A percentile compares a stretch with the other conserved stretches of the same genome.
These are phyloP conservation scores for Drosophila malerkotliana DNA, from an alignment of 1,140 invertebrate genomes.

Conservation along the genomic window DNA sequence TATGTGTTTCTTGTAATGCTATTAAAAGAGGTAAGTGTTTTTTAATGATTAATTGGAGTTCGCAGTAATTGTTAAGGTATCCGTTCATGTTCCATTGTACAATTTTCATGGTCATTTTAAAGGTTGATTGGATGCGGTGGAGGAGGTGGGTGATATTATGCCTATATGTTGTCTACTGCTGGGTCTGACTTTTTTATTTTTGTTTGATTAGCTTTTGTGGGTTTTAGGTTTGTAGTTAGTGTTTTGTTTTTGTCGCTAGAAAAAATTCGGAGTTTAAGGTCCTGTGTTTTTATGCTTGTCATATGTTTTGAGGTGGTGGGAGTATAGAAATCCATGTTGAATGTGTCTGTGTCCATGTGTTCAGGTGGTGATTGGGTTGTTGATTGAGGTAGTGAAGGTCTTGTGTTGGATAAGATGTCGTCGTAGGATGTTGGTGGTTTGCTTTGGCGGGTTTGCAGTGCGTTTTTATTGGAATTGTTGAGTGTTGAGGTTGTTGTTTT, in stretches of 20 bases:
- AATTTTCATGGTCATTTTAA: too few relatives aligned
- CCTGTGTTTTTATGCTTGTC: too few relatives aligned
- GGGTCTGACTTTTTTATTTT: conserved; percentile 1
- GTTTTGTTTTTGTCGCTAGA: conserved; percentile 5
- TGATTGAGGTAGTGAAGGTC: not conserved
- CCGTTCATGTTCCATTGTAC: too few relatives aligned
- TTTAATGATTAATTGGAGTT: too few relatives aligned
- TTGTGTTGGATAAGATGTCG: conserved; percentile 1
- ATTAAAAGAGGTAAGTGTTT: too few relatives aligned
- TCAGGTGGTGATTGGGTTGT: not conserved
- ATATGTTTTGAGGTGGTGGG: not conserved
- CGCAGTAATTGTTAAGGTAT: too few relatives aligned
- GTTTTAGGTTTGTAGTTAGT: conserved; percentile 7
- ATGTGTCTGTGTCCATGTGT: not conserved
- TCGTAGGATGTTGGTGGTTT: conserved; percentile 8
- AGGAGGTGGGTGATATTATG: too few relatives aligned
- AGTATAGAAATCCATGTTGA: too few relatives aligned
- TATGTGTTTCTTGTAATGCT: too few relatives aligned
- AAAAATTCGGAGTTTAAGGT: conserved; percentile 2
- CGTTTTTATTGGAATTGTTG: not conserved
- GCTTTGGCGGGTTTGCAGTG: not conserved
- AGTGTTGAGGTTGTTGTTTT: conserved; percentile 6
- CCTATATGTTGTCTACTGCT: conserved; percentile 1
- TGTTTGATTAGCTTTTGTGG: not conserved
- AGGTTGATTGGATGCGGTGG: too few relatives aligned